Base-by-base conservation (phyloP, 92 coral and sea anemone genomes). In the Zoanthus sansibaricus region DNA sequence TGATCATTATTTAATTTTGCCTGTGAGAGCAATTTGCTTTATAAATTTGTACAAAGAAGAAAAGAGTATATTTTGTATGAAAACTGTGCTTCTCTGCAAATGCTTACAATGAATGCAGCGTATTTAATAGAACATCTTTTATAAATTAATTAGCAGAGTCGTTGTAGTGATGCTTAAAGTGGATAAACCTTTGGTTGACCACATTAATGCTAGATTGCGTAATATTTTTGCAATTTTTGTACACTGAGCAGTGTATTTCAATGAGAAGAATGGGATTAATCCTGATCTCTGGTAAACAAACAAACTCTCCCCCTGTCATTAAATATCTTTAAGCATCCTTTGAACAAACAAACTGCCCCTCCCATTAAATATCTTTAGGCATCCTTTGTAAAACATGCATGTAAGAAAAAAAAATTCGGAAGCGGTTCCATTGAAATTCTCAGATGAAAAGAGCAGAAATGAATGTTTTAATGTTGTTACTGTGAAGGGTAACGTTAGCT, bases 51-150 rank as follows among this genome's bases (percentile, higher is more conserved):
- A 80, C 73, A 80, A 66, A 80, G 85, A 62, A 78, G 47, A 74
- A 76, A 66, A 80, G 85, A 80, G 85, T 80, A 80, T 80, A 80
- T 80, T 80, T 80, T 80, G 85, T 80, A 80, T 80, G 85, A 80
- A 66, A 62, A 64, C 54, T 62, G 84, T 32, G 73, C 84, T 76
- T 58, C 37, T 67, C 79, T 75, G 72, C 84, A 79, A 14, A 61
- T 79, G 84, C 84, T 79, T 45, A 42, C 72, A 79, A 64, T 62
- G 21, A 37, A 79, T 45, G 84, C 84, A 79, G 72, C 42, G 84
- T 79, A 79, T 79, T 79, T 79, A 79, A 79, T 79, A 79, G 84
- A n/a, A 46, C 84, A 79, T 45, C 72, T 59, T 79, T 66, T 79
- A 21, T 31, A 37, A 61, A 62, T 79, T 64, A 79, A 79, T 44